phyloP scores from a whole-genome alignment of 2,888 invertebrate species.

The Trichopoda pennipes region DNA sequence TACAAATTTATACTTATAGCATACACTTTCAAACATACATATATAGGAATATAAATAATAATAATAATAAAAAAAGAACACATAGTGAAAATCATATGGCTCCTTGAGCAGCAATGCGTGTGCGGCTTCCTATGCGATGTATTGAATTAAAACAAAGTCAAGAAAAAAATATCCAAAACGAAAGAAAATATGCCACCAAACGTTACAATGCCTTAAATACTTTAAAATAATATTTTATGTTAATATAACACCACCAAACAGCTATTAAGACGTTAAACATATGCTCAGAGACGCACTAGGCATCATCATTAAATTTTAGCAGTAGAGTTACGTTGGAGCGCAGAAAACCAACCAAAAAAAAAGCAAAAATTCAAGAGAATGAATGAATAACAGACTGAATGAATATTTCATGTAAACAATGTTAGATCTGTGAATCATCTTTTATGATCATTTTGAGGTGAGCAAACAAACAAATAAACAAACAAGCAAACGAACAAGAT shows the following conservation, averaged over 20 bases:
- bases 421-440: conserved; percentile 61
- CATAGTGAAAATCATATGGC: conserved; percentile 49
- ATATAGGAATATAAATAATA: conserved; percentile 44
- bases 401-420: conserved; percentile 56
- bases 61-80: conserved; percentile 42
- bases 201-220: conserved; percentile 45
- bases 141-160: conserved; percentile 14
- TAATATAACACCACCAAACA: conserved; percentile 68
- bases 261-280: conserved; percentile 79
- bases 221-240: conserved; percentile 48
- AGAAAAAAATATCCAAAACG: conserved; percentile 50
- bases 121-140: conserved; percentile 56
- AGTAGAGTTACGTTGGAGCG: conserved; percentile 18
- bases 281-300: conserved; percentile 75
- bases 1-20: background rate
- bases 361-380: background rate
- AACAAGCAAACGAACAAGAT: conserved; percentile 8
- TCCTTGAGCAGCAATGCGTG: conserved; percentile 66
- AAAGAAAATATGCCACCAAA: conserved; percentile 76
- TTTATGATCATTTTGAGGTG: conserved; percentile 38
- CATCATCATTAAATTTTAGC: conserved; percentile 59
- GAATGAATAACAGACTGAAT: conserved; percentile 52
- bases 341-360: background rate
- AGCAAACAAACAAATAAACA: too few relatives aligned
- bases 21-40: conserved; percentile 11